Base-by-base conservation (phyloP, 2,797 vertebrate genomes). In the Paguma larvata region DNA sequence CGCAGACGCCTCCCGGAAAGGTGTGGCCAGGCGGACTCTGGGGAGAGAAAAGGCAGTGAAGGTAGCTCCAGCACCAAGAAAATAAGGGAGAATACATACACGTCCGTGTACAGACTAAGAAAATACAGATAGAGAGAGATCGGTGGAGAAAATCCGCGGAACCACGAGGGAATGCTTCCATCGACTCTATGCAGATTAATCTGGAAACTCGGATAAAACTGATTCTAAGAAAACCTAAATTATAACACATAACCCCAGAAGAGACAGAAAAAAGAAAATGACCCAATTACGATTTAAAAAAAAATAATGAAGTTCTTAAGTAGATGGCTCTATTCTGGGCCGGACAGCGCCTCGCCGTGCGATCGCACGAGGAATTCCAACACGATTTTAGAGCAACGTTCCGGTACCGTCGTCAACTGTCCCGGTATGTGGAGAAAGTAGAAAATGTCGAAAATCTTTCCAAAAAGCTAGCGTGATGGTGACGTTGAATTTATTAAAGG, bases 1-100 rank as follows among this genome's bases (percentile, higher is more conserved):
- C 65, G 27, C 3, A 1, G 1, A 0, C 1, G 8, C 30, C 0
- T 16, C 62, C 53, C 0, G 0, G 19, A 15, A 30, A 2, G 4
- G 3, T 3, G 10, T 6, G 2, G 53, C 27, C 23, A 1, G 2
- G 44, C 62, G 1, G 44, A 25, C 30, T 19, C 19, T 38, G 13
- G 32, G 25, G 53, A 48, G 48, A 16, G 2, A 62, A 32, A 41
- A n/a, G 34, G 16, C 32, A 27, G 44, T 6, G 75, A 32, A 38
- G 9, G 7, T 2, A 2, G 25, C 19, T 5, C 5, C 38, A 15
- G 18, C 25, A 2, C 3, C 0, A 16, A 34, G 83, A 30, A 11
- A 23, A 10, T 44, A 21, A 15, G 73, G 48, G 46, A 21, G 23
- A 12, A 2, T 2, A 9, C 32, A 4, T 0, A 6, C 0, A 4